Evolutionary conservation across 1,140 invertebrate species (phyloP).

Genomic region (Myzus persicae): DNA sequence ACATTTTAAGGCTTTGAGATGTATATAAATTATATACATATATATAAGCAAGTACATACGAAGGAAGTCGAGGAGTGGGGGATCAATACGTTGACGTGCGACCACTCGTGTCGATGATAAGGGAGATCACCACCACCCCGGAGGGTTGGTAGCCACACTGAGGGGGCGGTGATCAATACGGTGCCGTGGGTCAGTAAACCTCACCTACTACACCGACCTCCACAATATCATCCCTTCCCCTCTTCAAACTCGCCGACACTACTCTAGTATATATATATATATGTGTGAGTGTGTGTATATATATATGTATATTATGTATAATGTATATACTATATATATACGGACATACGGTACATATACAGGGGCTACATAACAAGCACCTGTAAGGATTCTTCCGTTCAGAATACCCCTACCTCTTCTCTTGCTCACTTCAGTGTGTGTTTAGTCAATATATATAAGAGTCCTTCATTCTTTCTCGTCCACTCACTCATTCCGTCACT

Average conservation of each 20-base stretch:
- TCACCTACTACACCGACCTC: background rate
- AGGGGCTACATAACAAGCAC: slow-evolving; percentile 48
- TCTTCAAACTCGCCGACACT: background rate
- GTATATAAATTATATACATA: background rate
- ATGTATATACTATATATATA: background rate
- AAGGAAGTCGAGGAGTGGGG: slow-evolving; percentile 24
- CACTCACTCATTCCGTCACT: background rate
- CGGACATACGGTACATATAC: background rate
- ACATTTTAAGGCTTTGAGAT: slow-evolving; percentile 19
- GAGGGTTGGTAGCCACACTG: slow-evolving; percentile 44
- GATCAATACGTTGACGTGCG: slow-evolving; percentile 58
- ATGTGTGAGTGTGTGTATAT: background rate
- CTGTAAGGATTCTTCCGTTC: slow-evolving; percentile 56
- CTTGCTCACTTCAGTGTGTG: background rate
- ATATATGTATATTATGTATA: background rate
- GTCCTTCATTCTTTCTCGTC: background rate
- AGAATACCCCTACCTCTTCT: background rate
- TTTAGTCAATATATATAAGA: slow-evolving; percentile 41
- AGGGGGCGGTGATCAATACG: slow-evolving; percentile 58
- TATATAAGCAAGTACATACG: background rate
- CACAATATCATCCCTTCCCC: background rate
- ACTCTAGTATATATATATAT: background rate
- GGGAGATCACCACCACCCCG: slow-evolving; percentile 56
- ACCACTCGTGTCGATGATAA: slow-evolving; percentile 58
- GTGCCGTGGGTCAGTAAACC: slow-evolving; percentile 58